Evolutionary conservation across 1,140 invertebrate species (phyloP).

Genomic region (Zelostemma sp.): DNA sequence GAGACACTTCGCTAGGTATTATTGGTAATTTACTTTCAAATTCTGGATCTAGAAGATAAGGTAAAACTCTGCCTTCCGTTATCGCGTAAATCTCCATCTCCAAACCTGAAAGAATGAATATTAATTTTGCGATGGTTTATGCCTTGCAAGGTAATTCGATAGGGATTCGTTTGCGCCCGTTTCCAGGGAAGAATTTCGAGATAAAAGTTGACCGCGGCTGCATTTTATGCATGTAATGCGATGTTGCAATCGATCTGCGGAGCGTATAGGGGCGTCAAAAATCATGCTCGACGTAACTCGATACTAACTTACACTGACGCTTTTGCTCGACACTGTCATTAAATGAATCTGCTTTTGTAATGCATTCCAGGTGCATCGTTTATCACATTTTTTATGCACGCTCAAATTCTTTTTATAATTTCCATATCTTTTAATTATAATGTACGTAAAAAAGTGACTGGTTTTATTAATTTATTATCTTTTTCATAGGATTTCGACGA

Average conservation of each 20-base stretch:
- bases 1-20: slow-evolving; percentile 90
- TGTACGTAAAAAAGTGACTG: too few relatives aligned
- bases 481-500: too few relatives aligned
- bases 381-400: slow-evolving; percentile 14
- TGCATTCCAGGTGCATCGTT: slow-evolving; percentile 14
- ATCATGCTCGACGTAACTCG: slow-evolving; percentile 25
- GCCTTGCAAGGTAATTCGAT: too few relatives aligned
- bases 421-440: too few relatives aligned
- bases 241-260: slow-evolving; percentile 34
- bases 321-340: slow-evolving; percentile 20
- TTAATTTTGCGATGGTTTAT: background rate
- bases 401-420: slow-evolving; percentile 5
- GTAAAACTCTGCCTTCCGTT: slow-evolving; percentile 84
- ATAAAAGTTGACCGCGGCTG: slow-evolving; percentile 15
- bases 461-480: too few relatives aligned
- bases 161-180: too few relatives aligned
- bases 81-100: slow-evolving; percentile 92
- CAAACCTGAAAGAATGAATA: slow-evolving; percentile 73
- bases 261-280: slow-evolving; percentile 27
- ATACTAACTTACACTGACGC: slow-evolving; percentile 20
- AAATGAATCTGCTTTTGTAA: slow-evolving; percentile 23
- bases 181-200: background rate
- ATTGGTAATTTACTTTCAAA: slow-evolving; percentile 89
- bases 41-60: slow-evolving; percentile 89
- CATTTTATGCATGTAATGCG: slow-evolving; percentile 26